Evolutionary conservation across 2,797 vertebrate genomes (phyloP).

Genomic region (Cercopithecus diana): DNA sequence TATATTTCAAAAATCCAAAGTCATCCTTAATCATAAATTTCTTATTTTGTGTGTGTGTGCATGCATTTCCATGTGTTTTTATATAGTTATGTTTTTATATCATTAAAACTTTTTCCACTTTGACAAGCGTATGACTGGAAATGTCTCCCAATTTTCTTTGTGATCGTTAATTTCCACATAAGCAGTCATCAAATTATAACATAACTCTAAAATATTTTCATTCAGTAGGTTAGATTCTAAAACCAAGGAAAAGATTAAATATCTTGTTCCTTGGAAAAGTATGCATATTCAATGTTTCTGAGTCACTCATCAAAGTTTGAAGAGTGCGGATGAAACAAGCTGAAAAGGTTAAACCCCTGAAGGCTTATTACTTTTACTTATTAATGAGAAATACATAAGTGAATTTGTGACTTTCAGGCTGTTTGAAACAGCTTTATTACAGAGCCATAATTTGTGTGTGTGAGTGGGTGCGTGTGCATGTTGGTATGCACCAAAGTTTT

Average conservation of each 20-base stretch:
- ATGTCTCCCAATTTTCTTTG: neutral
- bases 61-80: neutral
- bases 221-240: neutral
- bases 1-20: neutral
- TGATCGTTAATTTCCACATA: neutral
- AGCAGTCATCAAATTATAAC: neutral
- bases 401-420: neutral
- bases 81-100: neutral
- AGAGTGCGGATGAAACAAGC: neutral
- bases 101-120: neutral
- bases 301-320: neutral
- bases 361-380: neutral
- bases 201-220: neutral
- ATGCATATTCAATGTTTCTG: neutral
- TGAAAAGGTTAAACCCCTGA: neutral
- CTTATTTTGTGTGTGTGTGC: neutral
- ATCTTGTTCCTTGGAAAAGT: neutral
- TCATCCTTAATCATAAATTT: neutral
- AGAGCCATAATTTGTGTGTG: neutral
- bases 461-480: neutral
- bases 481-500: neutral
- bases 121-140: neutral
- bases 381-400: neutral
- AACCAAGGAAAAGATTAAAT: neutral
- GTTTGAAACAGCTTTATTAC: neutral